Percentiles rank a stretch among this genome's conserved stretches.
These are phyloP conservation scores for Gnathonemus longibarbis DNA, from an alignment of 2,113 vertebrate genomes.

Conservation along the genomic window DNA sequence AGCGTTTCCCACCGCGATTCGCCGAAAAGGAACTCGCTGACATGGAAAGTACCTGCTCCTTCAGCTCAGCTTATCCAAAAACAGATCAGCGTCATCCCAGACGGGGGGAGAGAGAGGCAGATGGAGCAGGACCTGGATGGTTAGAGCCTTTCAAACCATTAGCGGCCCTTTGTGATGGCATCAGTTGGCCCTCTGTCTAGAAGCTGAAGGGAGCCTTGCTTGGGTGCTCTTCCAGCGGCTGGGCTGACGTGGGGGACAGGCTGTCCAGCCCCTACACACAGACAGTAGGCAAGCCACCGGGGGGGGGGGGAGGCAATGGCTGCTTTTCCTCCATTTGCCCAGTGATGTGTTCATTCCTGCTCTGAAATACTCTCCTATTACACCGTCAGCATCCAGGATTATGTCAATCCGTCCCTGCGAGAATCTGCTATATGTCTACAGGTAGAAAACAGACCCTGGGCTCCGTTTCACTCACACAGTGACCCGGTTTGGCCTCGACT, in stretches of 20 bases:
- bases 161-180: not conserved
- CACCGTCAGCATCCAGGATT: not conserved
- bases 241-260: not conserved
- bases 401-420: not conserved
- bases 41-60: not conserved
- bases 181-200: not conserved
- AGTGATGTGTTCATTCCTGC: not conserved
- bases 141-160: not conserved
- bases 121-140: not conserved
- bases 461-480: not conserved
- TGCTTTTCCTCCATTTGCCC: not conserved
- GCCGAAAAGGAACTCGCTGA: not conserved
- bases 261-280: not conserved
- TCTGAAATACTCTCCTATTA: not conserved
- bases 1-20: not conserved
- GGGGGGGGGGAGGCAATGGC: not conserved
- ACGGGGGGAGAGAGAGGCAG: not conserved
- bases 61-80: not conserved
- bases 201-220: not conserved
- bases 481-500: not conserved
- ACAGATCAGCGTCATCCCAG: not conserved
- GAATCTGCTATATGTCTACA: not conserved
- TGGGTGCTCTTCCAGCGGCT: not conserved
- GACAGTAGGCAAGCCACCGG: not conserved
- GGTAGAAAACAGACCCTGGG: not conserved